Evolutionary conservation across 2,797 vertebrate genomes (phyloP).

Genomic region (Nyctalus aviator): DNA sequence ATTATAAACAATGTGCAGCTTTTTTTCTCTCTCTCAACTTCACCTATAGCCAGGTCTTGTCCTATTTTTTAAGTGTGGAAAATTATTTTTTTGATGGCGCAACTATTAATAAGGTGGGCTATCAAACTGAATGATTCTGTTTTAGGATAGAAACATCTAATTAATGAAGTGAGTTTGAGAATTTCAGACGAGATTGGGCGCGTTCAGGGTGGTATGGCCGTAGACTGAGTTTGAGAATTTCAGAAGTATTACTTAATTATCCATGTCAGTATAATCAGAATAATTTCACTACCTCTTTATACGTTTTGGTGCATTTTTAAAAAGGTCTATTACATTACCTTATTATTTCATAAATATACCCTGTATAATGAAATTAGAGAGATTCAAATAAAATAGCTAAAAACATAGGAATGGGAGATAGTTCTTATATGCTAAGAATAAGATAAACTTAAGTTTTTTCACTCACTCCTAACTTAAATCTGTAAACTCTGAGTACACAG

Average conservation of each 20-base stretch:
- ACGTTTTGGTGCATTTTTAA: slow-evolving; percentile 4
- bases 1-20: slow-evolving; percentile 7
- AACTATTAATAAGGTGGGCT: background rate
- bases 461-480: slow-evolving; percentile 3
- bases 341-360: background rate
- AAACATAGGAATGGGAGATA: background rate
- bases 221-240: slow-evolving; percentile 55
- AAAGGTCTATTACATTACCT: background rate
- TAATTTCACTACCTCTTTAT: slow-evolving; percentile 30
- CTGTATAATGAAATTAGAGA: slow-evolving; percentile 34
- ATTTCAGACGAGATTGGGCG: too few relatives aligned
- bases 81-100: background rate
- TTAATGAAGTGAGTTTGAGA: slow-evolving; percentile 29
- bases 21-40: background rate
- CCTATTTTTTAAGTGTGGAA: background rate
- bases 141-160: slow-evolving; percentile 34
- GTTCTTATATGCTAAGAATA: background rate
- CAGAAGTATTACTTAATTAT: slow-evolving; percentile 29
- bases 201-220: too few relatives aligned
- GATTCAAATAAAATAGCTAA: slow-evolving; percentile 46
- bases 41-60: background rate
- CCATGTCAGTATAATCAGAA: background rate
- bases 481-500: slow-evolving; percentile 2
- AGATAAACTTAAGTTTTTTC: slow-evolving; percentile 6
- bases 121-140: background rate